A percentile compares a stretch with the other conserved stretches of the same genome.
These are phyloP conservation scores for Mastomys natalensis DNA, from an alignment of 2,113 vertebrate species.

Conservation along the genomic window DNA sequence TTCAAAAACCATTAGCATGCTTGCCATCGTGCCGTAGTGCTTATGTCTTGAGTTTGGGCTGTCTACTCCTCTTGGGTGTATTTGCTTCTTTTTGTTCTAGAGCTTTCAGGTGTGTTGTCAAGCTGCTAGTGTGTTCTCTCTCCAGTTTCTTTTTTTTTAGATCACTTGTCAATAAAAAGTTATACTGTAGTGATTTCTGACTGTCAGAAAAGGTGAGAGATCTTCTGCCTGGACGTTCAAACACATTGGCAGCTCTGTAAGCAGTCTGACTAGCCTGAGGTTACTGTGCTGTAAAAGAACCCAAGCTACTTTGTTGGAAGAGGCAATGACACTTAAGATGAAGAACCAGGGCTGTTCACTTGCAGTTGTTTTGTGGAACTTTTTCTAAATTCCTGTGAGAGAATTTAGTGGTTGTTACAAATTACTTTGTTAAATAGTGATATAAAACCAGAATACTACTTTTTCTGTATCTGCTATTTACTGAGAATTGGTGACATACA, in stretches of 20 bases:
- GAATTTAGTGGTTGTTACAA: constrained; percentile 42
- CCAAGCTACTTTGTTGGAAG: not conserved
- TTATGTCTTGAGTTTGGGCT: constrained; percentile 21
- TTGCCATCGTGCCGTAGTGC: not conserved
- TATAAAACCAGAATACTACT: constrained; percentile 4
- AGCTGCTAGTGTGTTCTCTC: too few species aligned
- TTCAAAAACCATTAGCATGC: not conserved
- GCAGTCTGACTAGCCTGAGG: not conserved
- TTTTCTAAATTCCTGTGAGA: constrained; percentile 32
- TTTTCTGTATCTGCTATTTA: not conserved
- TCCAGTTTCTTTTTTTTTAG: too few species aligned
- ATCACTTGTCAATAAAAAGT: constrained; percentile 21
- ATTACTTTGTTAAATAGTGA: not conserved
- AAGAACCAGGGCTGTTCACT: not conserved
- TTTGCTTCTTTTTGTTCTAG: too few species aligned
- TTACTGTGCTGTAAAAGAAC: not conserved
- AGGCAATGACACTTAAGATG: not conserved
- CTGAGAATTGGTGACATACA: not conserved
- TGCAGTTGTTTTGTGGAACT: constrained; percentile 3
- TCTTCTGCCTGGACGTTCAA: not conserved
- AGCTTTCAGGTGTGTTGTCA: too few species aligned
- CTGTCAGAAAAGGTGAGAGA: constrained; percentile 7
- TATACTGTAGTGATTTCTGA: not conserved
- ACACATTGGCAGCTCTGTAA: constrained; percentile 32
- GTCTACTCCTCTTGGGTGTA: too few species aligned